A percentile compares a stretch with the other conserved stretches of the same genome.
Evolutionary conservation across 64 coral and sea anemone species (phyloP).

Genomic region (Anthopleura sola): DNA sequence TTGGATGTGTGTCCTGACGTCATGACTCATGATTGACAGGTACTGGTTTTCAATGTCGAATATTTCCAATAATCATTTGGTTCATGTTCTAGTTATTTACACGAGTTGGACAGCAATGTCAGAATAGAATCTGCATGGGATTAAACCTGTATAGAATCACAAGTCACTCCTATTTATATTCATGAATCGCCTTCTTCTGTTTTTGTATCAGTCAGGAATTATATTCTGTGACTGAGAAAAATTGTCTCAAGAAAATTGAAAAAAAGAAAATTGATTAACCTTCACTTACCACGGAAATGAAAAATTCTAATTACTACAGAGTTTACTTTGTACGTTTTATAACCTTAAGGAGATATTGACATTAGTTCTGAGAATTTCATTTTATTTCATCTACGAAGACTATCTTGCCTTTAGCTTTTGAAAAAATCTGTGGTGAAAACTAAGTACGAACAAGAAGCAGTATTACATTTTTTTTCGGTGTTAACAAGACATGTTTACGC

Average conservation of each 20-base stretch:
- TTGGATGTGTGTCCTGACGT: neutral
- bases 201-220: neutral
- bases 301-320: neutral
- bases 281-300: neutral
- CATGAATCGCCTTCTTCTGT: neutral
- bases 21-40: neutral
- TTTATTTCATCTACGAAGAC: neutral
- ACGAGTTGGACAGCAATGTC: neutral
- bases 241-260: neutral
- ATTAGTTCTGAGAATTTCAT: neutral
- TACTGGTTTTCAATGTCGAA: neutral
- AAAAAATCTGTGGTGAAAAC: neutral
- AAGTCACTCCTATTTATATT: neutral
- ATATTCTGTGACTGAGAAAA: neutral
- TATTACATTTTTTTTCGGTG: neutral
- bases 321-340: neutral
- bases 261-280: neutral
- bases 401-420: neutral
- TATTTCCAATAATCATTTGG: neutral
- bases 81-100: constrained; percentile 3
- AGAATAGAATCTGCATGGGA: neutral
- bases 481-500: neutral
- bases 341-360: neutral
- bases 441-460: neutral
- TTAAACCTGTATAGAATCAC: neutral